Evolutionary conservation across 2,797 vertebrate genomes (phyloP), one percentile per base, ranked within the genome.

Genomic region (Myotis findleyi): DNA sequence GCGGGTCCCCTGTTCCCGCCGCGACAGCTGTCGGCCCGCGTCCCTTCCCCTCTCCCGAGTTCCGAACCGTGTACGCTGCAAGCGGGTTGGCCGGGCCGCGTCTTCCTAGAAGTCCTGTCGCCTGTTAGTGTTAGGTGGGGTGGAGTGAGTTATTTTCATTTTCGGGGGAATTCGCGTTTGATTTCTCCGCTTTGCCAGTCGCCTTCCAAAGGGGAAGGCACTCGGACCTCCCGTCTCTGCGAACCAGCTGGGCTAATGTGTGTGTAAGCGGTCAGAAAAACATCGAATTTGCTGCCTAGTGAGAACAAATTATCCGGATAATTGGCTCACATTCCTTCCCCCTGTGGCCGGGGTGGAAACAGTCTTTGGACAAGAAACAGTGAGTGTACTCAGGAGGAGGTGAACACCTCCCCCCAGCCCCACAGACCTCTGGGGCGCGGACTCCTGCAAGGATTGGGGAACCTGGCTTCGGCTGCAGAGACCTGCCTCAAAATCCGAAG

Each of bases 261-360:
- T 64, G 72, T 80, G 36, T 91, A 88, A 41, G 82, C 7, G 4
- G 64, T 92, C 79, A 88, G 94, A 81, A 41, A 68, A 92, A 94
- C 88, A 95, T 55, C 68, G 71, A 93, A 97, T 96, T 97, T 96
- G 71, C 92, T 96, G 66, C 93, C 90, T 94, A 86, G 68, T 95
- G 95, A 96, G 96, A 96, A 79, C 87, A 96, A 97, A 97, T 96
- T 97, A 96, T 96, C 92, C 49, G 66, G 83, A 95, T 96, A 96
- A 97, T 96, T 97, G 92, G 92, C 91, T 94, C 90, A 94, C 88
- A 96, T 94, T 59, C 95, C 59, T 93, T 49, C 93, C 68, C 72
- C 90, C 66, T 59, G 75, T 90, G 94, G 59, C 73, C 12, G 64
- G 51, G 21, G 7, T 87, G 93, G 73, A 82, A 57, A 47, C n/a